These are phyloP conservation scores for Xestobium rufovillosum DNA, from an alignment of 2,888 invertebrate species.

Conservation along the genomic window DNA sequence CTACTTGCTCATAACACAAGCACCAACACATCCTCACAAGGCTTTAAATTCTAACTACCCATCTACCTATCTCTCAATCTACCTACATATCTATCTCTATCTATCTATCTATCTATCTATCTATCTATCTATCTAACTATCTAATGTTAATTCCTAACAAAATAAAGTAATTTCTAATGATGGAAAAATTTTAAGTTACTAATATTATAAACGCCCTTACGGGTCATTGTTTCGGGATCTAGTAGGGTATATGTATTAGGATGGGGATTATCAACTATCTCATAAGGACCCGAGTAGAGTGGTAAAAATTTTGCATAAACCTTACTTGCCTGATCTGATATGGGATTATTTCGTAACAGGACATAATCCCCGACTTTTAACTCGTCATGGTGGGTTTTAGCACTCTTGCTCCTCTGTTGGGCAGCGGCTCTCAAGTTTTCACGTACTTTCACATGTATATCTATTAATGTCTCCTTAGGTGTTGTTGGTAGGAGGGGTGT, in stretches of 20 bases:
- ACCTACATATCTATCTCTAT: too few relatives aligned
- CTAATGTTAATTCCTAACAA: too few relatives aligned
- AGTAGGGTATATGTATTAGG: slow-evolving; percentile 3
- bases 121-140: too few relatives aligned
- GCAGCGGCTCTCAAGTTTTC: not conserved
- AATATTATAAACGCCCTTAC: slow-evolving; percentile 11
- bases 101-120: too few relatives aligned
- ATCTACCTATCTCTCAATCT: too few relatives aligned
- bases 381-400: not conserved
- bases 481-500: too few relatives aligned
- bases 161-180: too few relatives aligned
- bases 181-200: slow-evolving; percentile 12
- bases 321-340: not conserved
- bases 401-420: not conserved
- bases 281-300: slow-evolving; percentile 1
- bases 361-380: slow-evolving; percentile 1
- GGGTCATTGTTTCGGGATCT: slow-evolving; percentile 1
- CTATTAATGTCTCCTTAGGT: too few relatives aligned
- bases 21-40: too few relatives aligned
- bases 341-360: slow-evolving; percentile 1
- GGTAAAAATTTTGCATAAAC: not conserved
- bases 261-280: not conserved
- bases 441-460: not conserved
- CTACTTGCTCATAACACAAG: too few relatives aligned
- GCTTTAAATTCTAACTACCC: too few relatives aligned